Evolutionary conservation across 2,113 vertebrate species (phyloP), one percentile per base, ranked within the genome.

Genomic region (Prietella phreatophila): DNA sequence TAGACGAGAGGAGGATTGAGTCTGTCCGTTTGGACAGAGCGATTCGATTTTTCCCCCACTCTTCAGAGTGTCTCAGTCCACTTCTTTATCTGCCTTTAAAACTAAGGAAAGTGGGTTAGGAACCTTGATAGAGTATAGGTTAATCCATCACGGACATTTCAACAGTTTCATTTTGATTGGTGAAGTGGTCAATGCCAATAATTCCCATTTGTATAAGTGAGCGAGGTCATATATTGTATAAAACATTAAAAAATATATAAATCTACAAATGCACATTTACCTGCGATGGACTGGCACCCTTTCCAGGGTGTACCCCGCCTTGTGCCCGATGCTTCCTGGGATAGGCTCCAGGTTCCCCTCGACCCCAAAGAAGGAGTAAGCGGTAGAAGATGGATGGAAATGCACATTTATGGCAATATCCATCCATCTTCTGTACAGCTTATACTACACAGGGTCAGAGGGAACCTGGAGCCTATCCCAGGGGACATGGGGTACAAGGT

Each of bases 11-110:
- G 85, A 88, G 55, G 81, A 69, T 36, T 39, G 82, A 47, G 61
- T 22, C 76, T 27, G 82, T 86, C 75, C 50, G 22, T 86, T 91
- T 76, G 76, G 61, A 87, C 63, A 39, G 53, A 78, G 19, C 25
- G 84, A 88, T 82, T 87, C 80, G 63, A 71, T 82, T 83, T 76
- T 80, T 56, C 71, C 25, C 0, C 25, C 58, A 10, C 80, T 84
- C 27, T 85, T 36, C 27, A 4, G 58, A 1, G 30, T 76, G 85
- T 75, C 86, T 85, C 69, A 17, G 6, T 53, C 36, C 33, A 83
- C 58, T 3, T 82, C 53, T 9, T 80, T 84, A 65, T 85, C 88
- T 83, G 60, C 7, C 50, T 83, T 76, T 53, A 75, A 42, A 89
- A 85, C 78, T 78, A 84, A 84, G 61, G 20, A 19, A 84, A 81